These are phyloP conservation scores for Chromis chromis DNA, from an alignment of 2,797 vertebrate genomes.

Conservation along the genomic window DNA sequence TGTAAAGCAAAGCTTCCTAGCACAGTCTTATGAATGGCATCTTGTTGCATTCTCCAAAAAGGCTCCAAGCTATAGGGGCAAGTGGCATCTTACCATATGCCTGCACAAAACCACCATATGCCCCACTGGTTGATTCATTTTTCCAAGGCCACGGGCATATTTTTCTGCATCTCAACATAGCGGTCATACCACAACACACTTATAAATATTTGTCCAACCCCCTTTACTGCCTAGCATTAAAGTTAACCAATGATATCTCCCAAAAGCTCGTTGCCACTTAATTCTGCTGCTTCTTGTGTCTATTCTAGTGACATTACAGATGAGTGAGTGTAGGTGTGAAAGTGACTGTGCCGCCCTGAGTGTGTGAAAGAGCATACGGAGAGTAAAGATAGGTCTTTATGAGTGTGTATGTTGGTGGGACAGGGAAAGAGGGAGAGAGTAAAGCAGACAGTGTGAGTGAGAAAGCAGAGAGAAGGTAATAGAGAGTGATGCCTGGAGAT, in stretches of 20 bases:
- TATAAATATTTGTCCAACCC: slow-evolving; percentile 51
- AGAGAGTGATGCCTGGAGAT: slow-evolving; percentile 32
- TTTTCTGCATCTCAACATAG: slow-evolving; percentile 50
- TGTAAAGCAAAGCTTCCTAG: slow-evolving; percentile 41
- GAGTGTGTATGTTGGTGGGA: slow-evolving; percentile 19
- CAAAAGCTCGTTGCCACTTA: slow-evolving; percentile 32
- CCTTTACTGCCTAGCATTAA: slow-evolving; percentile 25
- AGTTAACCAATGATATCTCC: slow-evolving; percentile 20
- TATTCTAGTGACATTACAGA: slow-evolving; percentile 58
- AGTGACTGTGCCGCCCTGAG: slow-evolving; percentile 47
- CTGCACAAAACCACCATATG: slow-evolving; percentile 81
- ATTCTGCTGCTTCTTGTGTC: slow-evolving; percentile 46
- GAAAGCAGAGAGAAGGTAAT: slow-evolving; percentile 37
- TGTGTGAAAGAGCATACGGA: slow-evolving; percentile 55
- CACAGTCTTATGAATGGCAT: slow-evolving; percentile 76
- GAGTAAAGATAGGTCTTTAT: slow-evolving; percentile 55
- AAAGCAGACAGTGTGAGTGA: slow-evolving; percentile 27
- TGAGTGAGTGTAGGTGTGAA: slow-evolving; percentile 58
- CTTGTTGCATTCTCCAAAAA: slow-evolving; percentile 60
- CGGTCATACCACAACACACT: slow-evolving; percentile 37
- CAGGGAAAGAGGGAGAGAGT: slow-evolving; percentile 14
- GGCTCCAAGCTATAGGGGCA: slow-evolving; percentile 71
- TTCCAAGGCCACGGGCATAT: slow-evolving; percentile 59
- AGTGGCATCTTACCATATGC: slow-evolving; percentile 80
- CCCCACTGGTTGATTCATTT: slow-evolving; percentile 80